Evolutionary conservation across 2,797 vertebrate genomes (phyloP).

Genomic region (Lophius americanus): DNA sequence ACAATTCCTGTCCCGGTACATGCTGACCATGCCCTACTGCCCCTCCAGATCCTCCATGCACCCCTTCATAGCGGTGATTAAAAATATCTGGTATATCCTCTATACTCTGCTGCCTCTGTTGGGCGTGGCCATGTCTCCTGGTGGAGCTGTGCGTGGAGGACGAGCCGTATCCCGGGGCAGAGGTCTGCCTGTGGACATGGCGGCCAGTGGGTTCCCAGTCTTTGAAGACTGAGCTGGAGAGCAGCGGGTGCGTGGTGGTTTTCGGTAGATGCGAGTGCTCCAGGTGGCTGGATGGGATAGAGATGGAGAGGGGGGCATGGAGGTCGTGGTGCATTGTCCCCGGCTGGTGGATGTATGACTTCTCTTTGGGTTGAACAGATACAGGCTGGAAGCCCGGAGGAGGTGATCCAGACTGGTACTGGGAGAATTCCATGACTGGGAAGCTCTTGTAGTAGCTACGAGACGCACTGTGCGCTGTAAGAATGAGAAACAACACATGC

Average conservation of each 20-base stretch:
- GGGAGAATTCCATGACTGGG: constrained; percentile 81
- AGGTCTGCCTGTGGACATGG: constrained; percentile 78
- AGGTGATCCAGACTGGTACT: constrained; percentile 70
- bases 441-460: constrained; percentile 89
- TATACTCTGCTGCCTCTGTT: constrained; percentile 83
- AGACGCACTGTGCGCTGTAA: constrained; percentile 80
- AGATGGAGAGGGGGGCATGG: constrained; percentile 80
- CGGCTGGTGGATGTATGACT: constrained; percentile 76
- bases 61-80: constrained; percentile 64
- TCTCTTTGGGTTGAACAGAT: constrained; percentile 76
- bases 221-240: constrained; percentile 78
- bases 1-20: constrained; percentile 59
- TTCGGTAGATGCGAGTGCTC: constrained; percentile 81
- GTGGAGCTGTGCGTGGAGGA: constrained; percentile 71
- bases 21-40: constrained; percentile 37
- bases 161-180: constrained; percentile 69
- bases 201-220: constrained; percentile 70
- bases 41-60: constrained; percentile 59
- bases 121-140: constrained; percentile 75
- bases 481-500: not conserved
- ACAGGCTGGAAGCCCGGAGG: constrained; percentile 78
- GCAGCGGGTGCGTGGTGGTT: constrained; percentile 75
- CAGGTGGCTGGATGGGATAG: constrained; percentile 78
- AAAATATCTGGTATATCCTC: constrained; percentile 87
- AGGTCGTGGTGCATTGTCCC: constrained; percentile 74